Conservation (phyloP, 2,113 vertebrate species). For the Camelus dromedarius region DNA sequence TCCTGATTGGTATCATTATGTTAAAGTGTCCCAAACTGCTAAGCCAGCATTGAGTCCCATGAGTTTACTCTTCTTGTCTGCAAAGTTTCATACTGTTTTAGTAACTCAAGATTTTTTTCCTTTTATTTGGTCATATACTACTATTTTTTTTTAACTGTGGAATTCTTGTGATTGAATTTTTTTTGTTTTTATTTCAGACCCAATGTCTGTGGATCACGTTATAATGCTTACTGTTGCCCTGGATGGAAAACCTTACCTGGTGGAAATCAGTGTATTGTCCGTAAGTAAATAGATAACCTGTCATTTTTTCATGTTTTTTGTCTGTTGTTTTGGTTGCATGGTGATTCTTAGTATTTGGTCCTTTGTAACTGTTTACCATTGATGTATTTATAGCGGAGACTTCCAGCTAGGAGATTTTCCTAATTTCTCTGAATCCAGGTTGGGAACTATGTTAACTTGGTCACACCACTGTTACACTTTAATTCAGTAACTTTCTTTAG, state of each 20-base stretch:
- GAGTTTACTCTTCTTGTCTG: conserved; percentile 24
- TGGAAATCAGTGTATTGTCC: conserved; percentile 99
- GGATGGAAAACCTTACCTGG: conserved; percentile 99
- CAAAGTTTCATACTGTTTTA: conserved; percentile 51
- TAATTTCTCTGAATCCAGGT: conserved; percentile 21
- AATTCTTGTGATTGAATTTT: conserved; percentile 27
- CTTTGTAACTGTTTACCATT: neutral
- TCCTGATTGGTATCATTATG: neutral
- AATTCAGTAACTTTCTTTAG: conserved; percentile 27
- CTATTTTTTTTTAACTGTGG: neutral
- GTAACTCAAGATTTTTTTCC: neutral
- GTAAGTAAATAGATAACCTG: conserved; percentile 90
- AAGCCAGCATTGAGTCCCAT: neutral
- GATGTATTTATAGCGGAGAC: neutral
- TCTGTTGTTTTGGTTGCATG: neutral
- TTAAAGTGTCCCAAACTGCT: neutral
- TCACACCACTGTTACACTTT: conserved; percentile 2
- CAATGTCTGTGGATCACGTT: conserved; percentile 98
- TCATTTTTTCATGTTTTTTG: neutral
- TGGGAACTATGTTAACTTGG: conserved; percentile 40
- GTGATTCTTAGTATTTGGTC: neutral
- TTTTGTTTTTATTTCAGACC: conserved; percentile 88
- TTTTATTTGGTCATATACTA: conserved; percentile 16
- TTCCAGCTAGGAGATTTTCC: conserved; percentile 26
- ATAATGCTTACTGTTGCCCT: conserved; percentile 97